These are phyloP conservation scores for Leucophora obtusa DNA, from an alignment of 2,888 invertebrate species.

Conservation along the genomic window DNA sequence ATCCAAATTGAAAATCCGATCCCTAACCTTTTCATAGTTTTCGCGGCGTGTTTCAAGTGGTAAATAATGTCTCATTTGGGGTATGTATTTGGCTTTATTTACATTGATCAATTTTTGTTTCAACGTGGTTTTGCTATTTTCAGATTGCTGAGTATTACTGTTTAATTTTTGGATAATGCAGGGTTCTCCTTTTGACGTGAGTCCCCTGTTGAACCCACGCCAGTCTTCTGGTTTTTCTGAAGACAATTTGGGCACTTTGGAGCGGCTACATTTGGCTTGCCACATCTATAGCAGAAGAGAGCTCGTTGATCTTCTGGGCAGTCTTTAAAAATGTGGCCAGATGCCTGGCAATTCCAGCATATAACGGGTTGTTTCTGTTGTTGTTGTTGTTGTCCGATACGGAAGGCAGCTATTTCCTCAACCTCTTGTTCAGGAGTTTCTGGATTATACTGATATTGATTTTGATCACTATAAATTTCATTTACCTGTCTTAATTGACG, in stretches of 20 bases:
- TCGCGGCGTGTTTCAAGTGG: background rate
- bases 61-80: background rate
- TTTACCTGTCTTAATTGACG: background rate
- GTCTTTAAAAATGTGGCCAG: background rate
- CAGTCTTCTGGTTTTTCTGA: background rate
- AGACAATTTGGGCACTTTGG: background rate
- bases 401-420: background rate
- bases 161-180: background rate
- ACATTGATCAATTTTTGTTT: background rate
- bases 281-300: background rate
- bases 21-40: background rate
- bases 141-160: background rate
- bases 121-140: no score
- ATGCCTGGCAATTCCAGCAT: constrained; percentile 4
- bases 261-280: background rate
- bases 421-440: background rate
- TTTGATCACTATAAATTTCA: background rate
- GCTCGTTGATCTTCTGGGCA: background rate
- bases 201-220: background rate
- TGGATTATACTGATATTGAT: background rate
- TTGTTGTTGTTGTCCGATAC: background rate
- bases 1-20: no score
- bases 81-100: background rate
- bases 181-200: constrained; percentile 1
- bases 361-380: background rate